These are phyloP conservation scores for Lasius platythorax DNA, from an alignment of 2,888 invertebrate species.

Conservation along the genomic window DNA sequence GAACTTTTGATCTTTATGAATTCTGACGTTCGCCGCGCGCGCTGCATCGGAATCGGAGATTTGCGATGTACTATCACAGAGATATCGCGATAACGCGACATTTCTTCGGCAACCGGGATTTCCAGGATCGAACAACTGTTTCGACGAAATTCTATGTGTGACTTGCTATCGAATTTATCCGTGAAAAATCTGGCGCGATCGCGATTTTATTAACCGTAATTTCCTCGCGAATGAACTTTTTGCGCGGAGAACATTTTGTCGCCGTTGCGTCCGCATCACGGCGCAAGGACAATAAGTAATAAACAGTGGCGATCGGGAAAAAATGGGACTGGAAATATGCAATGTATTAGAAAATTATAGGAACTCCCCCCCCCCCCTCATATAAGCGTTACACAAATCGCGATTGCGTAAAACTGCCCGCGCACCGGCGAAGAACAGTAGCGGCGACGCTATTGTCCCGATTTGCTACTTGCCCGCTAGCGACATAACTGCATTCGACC, in stretches of 20 bases:
- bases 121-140: neutral
- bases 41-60: neutral
- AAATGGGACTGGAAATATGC: constrained; percentile 62
- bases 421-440: constrained; percentile 52
- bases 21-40: constrained; percentile 7
- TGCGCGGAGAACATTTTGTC: constrained; percentile 40
- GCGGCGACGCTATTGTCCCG: constrained; percentile 66
- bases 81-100: neutral
- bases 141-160: neutral
- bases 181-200: constrained; percentile 37
- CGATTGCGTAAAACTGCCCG: constrained; percentile 69
- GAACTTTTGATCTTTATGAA: constrained; percentile 57
- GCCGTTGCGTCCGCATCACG: constrained; percentile 28
- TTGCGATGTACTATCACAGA: neutral
- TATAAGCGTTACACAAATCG: constrained; percentile 56
- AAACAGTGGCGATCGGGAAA: constrained; percentile 30
- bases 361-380: constrained; percentile 25
- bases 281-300: constrained; percentile 32
- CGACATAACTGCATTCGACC: constrained; percentile 72
- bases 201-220: constrained; percentile 32
- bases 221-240: constrained; percentile 43
- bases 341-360: constrained; percentile 74
- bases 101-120: neutral
- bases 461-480: constrained; percentile 66
- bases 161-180: constrained; percentile 40